phyloP scores from a whole-genome alignment of 2,113 vertebrate genomes.

The Apeltes quadracus region DNA sequence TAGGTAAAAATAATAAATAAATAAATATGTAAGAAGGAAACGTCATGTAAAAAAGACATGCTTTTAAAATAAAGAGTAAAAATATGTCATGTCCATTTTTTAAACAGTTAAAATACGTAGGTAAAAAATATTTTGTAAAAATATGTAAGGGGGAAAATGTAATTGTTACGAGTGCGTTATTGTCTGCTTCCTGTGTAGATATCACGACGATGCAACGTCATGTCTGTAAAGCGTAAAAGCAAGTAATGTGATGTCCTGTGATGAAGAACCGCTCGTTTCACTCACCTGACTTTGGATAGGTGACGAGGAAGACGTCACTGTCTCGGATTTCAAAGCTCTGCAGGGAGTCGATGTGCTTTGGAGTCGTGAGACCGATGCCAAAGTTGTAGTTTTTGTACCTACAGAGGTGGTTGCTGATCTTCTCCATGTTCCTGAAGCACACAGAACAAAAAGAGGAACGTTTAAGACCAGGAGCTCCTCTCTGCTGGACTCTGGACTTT shows the following conservation, averaged over 20 bases:
- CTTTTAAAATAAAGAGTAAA: too few relatives aligned
- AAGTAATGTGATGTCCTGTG: not conserved
- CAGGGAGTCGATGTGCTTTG: constrained; percentile 72
- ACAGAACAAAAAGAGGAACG: not conserved
- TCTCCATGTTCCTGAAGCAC: constrained; percentile 48
- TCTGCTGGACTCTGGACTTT: not conserved
- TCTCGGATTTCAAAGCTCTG: constrained; percentile 76
- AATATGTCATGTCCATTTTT: too few relatives aligned
- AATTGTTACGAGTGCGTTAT: too few relatives aligned
- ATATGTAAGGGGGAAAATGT: too few relatives aligned
- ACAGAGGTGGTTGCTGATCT: constrained; percentile 33
- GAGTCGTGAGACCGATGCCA: not conserved
- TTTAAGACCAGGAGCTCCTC: not conserved
- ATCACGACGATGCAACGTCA: too few relatives aligned
- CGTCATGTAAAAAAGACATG: too few relatives aligned
- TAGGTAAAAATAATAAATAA: too few relatives aligned
- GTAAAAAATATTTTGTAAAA: too few relatives aligned
- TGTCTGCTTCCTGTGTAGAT: too few relatives aligned
- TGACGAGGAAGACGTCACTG: constrained; percentile 71
- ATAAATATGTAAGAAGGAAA: too few relatives aligned
- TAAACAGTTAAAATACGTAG: too few relatives aligned
- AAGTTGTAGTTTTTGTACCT: constrained; percentile 76
- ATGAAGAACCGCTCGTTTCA: not conserved
- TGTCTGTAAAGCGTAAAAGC: too few relatives aligned
- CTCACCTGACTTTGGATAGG: constrained; percentile 53